Evolutionary conservation across 2,888 invertebrate species (phyloP), one percentile per base, ranked within the genome.

Genomic region (Cantharis nigra): DNA sequence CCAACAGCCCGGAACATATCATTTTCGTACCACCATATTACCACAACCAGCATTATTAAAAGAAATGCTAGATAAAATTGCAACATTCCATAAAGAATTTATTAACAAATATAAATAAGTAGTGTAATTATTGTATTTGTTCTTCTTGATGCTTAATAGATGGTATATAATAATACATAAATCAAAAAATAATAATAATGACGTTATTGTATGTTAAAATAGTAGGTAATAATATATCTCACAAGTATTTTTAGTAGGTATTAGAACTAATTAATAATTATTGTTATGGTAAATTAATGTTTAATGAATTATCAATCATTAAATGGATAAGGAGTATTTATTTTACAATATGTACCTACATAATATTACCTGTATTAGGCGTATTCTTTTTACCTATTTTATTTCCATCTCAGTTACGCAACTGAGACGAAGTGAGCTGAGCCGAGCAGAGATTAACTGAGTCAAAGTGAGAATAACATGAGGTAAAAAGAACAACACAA

Each of bases 21-120:
- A 99, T 90, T 99, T 99, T 91, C 91, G 94, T 81, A 87, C 87
- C 5, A 99, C 99, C 64, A 98, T 99, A 88, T 90, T 99, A 85
- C 98, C 98, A 11, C 96, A 96, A 86, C 93, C 95, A 0, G 94
- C 93, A 0, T 92, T 94, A 85, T 90, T 99, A 72, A 91, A 93
- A 86, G 89, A 90, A 9, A 97, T 99, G 97, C 90, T 99, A 86
- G 91, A 93, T 73, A 92, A 92, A 85, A 94, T 99, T 88, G 92
- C 93, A 85, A 88, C 91, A 78, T 99, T 98, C 92, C 98, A 99
- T 88, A 85, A 90, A 73, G 91, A 94, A 74, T 98, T 99, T 90
- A 90, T 96, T 82, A 89, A 92, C 81, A 91, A 94, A 86, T 95
- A 93, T 86, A 91, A 92, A 84, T 94, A 91, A 89, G 13, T n/a